These are phyloP conservation scores for Gallinago media DNA, from an alignment of 2,113 vertebrate genomes.

Conservation along the genomic window DNA sequence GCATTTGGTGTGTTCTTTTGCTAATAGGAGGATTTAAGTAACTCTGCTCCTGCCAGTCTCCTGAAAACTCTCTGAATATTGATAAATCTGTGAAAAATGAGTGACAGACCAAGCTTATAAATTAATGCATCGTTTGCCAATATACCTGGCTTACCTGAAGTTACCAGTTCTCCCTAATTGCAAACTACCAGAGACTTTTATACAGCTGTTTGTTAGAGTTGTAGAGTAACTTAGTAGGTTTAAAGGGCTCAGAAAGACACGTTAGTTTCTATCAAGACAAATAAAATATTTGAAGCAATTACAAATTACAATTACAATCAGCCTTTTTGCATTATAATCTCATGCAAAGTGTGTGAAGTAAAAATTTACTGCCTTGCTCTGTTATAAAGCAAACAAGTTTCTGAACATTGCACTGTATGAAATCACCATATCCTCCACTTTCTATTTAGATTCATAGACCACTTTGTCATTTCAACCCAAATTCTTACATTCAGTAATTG, in stretches of 20 bases:
- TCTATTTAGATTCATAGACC: background rate
- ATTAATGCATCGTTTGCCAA: background rate
- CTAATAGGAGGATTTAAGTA: background rate
- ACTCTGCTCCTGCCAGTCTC: background rate
- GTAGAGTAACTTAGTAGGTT: background rate
- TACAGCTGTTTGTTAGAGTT: background rate
- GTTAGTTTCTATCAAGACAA: background rate
- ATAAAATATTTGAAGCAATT: background rate
- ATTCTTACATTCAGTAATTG: background rate
- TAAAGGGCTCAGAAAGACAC: background rate
- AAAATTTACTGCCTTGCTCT: background rate
- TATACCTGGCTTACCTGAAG: background rate
- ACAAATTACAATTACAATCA: background rate
- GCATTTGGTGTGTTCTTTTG: background rate
- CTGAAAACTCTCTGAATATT: background rate
- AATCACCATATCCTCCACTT: background rate
- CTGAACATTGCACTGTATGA: background rate
- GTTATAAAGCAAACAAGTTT: background rate
- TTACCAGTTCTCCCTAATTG: background rate
- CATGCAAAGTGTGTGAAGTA: background rate
- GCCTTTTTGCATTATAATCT: background rate
- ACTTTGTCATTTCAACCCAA: background rate
- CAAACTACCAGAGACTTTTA: background rate
- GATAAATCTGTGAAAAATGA: background rate
- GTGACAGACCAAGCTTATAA: background rate